Evolutionary conservation across 1,140 invertebrate species (phyloP).

Genomic region (Pemphigus obesinymphae): DNA sequence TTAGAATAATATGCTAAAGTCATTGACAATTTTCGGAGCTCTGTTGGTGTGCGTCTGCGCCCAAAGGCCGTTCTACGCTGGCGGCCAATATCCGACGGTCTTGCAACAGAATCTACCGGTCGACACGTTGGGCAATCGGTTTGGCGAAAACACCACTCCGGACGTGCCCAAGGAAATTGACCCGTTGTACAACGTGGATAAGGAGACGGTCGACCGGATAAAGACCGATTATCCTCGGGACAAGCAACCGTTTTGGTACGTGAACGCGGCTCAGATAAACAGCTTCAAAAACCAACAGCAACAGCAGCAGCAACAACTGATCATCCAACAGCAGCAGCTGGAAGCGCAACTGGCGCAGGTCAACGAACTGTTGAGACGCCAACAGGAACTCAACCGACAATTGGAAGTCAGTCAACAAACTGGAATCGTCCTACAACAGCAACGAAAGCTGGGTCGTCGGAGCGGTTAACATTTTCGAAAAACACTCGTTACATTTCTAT

Average conservation of each 20-base stretch:
- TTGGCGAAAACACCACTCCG: not conserved
- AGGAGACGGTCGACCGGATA: not conserved
- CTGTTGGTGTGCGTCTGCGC: not conserved
- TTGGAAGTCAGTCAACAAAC: too few relatives aligned
- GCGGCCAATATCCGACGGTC: not conserved
- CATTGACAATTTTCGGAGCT: not conserved
- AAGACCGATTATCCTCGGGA: not conserved
- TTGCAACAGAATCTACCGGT: slow-evolving; percentile 1
- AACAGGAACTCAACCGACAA: not conserved
- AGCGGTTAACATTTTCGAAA: not conserved
- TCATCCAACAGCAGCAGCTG: not conserved
- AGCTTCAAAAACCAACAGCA: not conserved
- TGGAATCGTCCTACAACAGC: not conserved
- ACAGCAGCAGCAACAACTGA: not conserved
- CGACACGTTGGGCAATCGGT: not conserved
- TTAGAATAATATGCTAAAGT: not conserved
- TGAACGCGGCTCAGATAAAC: not conserved
- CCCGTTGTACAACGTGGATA: not conserved
- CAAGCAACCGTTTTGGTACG: slow-evolving; percentile 20
- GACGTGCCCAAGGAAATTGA: not conserved
- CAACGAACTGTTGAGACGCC: not conserved
- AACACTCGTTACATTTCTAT: too few relatives aligned
- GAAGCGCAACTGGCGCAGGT: not conserved
- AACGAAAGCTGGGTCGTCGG: too few relatives aligned
- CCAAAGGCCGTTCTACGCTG: slow-evolving; percentile 21